A percentile compares a stretch with the other conserved stretches of the same genome.
Conservation (phyloP, 2,113 vertebrate genomes). For the Motacilla alba region DNA sequence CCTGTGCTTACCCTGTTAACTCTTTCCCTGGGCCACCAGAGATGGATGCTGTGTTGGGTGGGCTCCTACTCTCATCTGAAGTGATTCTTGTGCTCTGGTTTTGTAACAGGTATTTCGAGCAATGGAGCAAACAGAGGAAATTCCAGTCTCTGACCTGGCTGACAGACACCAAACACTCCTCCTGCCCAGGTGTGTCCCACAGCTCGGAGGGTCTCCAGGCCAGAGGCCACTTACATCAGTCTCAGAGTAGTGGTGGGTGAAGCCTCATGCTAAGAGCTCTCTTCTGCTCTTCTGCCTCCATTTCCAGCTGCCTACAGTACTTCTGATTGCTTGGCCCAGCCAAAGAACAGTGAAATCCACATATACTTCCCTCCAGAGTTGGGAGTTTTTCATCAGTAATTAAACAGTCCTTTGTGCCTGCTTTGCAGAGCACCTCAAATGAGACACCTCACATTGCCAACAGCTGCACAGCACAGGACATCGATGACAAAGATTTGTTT, state of each 20-base stretch:
- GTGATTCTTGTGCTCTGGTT: not conserved
- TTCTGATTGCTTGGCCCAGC: not conserved
- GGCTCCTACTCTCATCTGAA: not conserved
- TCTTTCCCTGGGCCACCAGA: not conserved
- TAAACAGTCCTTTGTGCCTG: not conserved
- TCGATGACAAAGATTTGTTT: not conserved
- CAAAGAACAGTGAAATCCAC: not conserved
- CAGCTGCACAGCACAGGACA: not conserved
- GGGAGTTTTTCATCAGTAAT: not conserved
- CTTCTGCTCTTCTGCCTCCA: not conserved
- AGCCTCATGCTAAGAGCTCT: not conserved
- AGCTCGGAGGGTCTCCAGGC: rapidly evolving
- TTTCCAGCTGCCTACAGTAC: not conserved
- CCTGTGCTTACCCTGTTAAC: not conserved
- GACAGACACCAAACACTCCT: not conserved
- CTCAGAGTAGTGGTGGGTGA: rapidly evolving
- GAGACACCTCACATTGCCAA: not conserved
- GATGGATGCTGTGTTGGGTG: not conserved
- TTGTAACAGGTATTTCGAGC: not conserved
- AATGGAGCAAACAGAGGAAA: not conserved
- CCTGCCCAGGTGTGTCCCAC: not conserved
- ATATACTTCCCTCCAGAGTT: not conserved
- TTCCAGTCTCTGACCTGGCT: not conserved
- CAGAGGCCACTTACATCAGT: not conserved
- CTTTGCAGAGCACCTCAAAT: not conserved